These are phyloP conservation scores for Drosophila falleni DNA, from an alignment of 2,888 invertebrate species.

Conservation along the genomic window DNA sequence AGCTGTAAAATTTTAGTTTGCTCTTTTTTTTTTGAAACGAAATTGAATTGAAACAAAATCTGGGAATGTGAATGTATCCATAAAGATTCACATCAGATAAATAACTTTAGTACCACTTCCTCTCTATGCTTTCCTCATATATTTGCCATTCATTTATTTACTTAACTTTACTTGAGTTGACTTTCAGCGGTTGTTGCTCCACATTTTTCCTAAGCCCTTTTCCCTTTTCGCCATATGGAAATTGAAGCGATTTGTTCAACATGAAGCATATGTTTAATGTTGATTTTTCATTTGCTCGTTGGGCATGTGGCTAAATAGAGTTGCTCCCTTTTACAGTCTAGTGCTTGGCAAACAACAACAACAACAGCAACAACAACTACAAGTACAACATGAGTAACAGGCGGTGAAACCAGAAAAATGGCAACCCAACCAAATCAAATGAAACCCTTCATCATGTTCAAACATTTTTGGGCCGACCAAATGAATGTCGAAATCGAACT, in stretches of 20 bases:
- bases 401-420: constrained; percentile 77
- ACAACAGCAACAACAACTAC: constrained; percentile 7
- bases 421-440: constrained; percentile 73
- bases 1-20: constrained; percentile 11
- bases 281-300: constrained; percentile 68
- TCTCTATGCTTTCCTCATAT: constrained; percentile 2
- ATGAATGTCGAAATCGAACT: constrained; percentile 49
- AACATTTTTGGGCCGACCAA: constrained; percentile 61
- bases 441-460: constrained; percentile 75
- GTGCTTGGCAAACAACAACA: constrained; percentile 21
- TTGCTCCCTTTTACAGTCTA: constrained; percentile 12
- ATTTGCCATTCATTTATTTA: constrained; percentile 33
- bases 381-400: constrained; percentile 51
- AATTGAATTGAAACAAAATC: constrained; percentile 11
- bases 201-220: constrained; percentile 21
- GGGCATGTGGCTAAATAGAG: constrained; percentile 22
- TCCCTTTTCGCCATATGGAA: constrained; percentile 61
- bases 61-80: constrained; percentile 19
- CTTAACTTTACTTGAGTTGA: constrained; percentile 15
- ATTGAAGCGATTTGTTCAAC: constrained; percentile 62
- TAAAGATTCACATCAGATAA: constrained; percentile 14
- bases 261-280: constrained; percentile 71
- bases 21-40: background rate
- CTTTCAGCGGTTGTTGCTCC: constrained; percentile 26
- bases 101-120: background rate